phyloP scores from a whole-genome alignment of 2,888 invertebrate genomes.

The Pelosia muscerda region DNA sequence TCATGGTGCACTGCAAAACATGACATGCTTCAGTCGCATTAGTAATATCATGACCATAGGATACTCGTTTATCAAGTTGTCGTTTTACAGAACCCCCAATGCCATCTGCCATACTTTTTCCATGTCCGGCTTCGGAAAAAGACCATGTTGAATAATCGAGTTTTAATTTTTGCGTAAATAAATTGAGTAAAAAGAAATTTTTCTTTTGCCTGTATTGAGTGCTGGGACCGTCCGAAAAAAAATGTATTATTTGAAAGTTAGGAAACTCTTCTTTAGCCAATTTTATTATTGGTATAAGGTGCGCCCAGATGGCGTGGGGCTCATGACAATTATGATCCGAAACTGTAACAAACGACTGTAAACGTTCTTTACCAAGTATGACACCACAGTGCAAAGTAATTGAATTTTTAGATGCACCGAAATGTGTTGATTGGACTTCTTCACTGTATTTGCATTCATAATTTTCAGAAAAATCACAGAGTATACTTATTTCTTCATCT shows the following conservation, averaged over 20 bases:
- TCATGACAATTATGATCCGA: constrained; percentile 31
- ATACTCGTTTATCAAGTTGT: constrained; percentile 29
- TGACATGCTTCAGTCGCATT: constrained; percentile 34
- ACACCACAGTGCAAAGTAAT: constrained; percentile 34
- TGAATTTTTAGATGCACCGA: constrained; percentile 22
- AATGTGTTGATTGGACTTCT: constrained; percentile 27
- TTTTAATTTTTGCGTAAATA: constrained; percentile 6
- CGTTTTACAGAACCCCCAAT: constrained; percentile 32
- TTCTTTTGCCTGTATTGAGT: constrained; percentile 19
- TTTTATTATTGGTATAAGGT: constrained; percentile 25
- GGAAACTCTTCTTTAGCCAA: neutral
- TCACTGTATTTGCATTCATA: constrained; percentile 12
- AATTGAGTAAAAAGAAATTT: neutral
- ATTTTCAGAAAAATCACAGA: constrained; percentile 8
- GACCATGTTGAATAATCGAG: constrained; percentile 36
- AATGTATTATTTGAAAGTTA: neutral
- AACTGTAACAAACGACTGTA: constrained; percentile 23
- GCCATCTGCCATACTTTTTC: constrained; percentile 37
- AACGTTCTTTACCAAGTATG: too few relatives aligned
- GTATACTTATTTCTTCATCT: neutral
- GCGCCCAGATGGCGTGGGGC: constrained; percentile 25
- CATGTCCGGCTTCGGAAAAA: constrained; percentile 38
- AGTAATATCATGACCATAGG: constrained; percentile 31
- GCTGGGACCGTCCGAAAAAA: constrained; percentile 15
- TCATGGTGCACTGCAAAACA: too few relatives aligned